Evolutionary conservation across 2,888 invertebrate genomes (phyloP).

Genomic region (Melinaea marsaeus): DNA sequence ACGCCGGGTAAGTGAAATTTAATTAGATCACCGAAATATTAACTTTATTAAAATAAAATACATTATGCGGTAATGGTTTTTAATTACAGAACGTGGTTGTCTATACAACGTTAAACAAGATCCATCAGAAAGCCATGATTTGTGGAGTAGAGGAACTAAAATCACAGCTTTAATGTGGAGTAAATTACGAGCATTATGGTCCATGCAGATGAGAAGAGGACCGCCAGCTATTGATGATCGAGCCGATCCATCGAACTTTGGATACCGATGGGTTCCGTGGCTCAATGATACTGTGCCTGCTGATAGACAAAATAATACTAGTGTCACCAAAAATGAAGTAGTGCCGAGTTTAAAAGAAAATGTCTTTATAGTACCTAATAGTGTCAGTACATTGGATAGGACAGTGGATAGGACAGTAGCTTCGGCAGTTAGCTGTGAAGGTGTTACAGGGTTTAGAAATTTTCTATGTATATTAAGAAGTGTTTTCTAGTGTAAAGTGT

Average conservation of each 20-base stretch:
- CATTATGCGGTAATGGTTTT: neutral
- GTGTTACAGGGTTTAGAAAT: slow-evolving; percentile 53
- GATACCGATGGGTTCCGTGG: slow-evolving; percentile 85
- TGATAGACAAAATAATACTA: slow-evolving; percentile 10
- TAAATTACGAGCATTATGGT: slow-evolving; percentile 60
- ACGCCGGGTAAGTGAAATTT: slow-evolving; percentile 53
- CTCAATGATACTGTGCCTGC: slow-evolving; percentile 29
- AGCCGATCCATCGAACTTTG: slow-evolving; percentile 84
- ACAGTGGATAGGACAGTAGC: slow-evolving; percentile 41
- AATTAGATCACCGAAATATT: neutral
- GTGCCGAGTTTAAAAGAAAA: slow-evolving; percentile 1
- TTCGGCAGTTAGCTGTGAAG: slow-evolving; percentile 50
- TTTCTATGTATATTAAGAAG: slow-evolving; percentile 63
- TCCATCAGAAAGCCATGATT: slow-evolving; percentile 87
- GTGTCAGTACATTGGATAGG: neutral
- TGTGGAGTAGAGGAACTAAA: slow-evolving; percentile 73
- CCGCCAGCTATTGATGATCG: slow-evolving; percentile 66
- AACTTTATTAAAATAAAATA: neutral
- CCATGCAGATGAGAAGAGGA: slow-evolving; percentile 70
- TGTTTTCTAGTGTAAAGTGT: slow-evolving; percentile 46
- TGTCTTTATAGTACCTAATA: slow-evolving; percentile 6
- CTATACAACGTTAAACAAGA: slow-evolving; percentile 87
- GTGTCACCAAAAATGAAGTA: slow-evolving; percentile 4
- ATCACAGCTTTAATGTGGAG: slow-evolving; percentile 64
- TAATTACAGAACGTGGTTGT: slow-evolving; percentile 78